A percentile compares a stretch with the other conserved stretches of the same genome.
Conservation (phyloP, 2,888 invertebrate species). For the Calliphora vomitoria region DNA sequence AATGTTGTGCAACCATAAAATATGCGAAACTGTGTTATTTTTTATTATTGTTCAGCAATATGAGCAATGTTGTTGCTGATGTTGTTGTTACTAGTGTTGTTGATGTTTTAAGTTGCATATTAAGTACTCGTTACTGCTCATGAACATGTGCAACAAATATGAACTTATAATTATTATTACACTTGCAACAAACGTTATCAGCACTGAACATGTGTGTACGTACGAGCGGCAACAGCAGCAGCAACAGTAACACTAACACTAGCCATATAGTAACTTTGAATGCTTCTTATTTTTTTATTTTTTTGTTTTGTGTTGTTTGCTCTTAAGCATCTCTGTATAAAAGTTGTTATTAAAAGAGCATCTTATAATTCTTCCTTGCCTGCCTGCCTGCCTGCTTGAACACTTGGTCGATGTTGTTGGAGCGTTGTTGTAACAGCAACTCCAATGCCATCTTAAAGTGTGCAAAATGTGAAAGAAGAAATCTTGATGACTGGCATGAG, state of each 20-base stretch:
- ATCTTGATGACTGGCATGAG: slow-evolving; percentile 47
- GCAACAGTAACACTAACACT: too few relatives aligned
- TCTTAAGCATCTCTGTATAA: slow-evolving; percentile 29
- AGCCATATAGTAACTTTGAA: background rate
- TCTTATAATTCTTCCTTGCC: slow-evolving; percentile 17
- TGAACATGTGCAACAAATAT: slow-evolving; percentile 62
- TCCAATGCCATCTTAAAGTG: slow-evolving; percentile 51
- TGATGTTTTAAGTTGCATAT: slow-evolving; percentile 63
- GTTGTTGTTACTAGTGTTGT: slow-evolving; percentile 31
- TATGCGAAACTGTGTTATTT: slow-evolving; percentile 9
- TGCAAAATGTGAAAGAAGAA: slow-evolving; percentile 15
- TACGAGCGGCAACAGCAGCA: background rate
- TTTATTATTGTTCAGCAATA: slow-evolving; percentile 36
- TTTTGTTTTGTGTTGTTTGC: background rate
- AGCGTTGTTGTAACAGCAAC: slow-evolving; percentile 29
- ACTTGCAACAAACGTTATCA: slow-evolving; percentile 48
- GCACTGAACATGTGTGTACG: background rate
- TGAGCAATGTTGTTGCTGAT: slow-evolving; percentile 11
- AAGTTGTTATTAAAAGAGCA: slow-evolving; percentile 57
- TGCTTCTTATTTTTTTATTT: slow-evolving; percentile 15
- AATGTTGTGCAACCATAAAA: slow-evolving; percentile 37
- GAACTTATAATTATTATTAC: slow-evolving; percentile 66
- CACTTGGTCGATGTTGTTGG: slow-evolving; percentile 18
- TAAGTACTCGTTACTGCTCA: slow-evolving; percentile 58
- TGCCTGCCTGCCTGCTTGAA: slow-evolving; percentile 14